Percentiles rank a stretch among this genome's conserved stretches.
These are phyloP conservation scores for Lepidonotus clava DNA, from an alignment of 2,888 invertebrate genomes.

Conservation along the genomic window DNA sequence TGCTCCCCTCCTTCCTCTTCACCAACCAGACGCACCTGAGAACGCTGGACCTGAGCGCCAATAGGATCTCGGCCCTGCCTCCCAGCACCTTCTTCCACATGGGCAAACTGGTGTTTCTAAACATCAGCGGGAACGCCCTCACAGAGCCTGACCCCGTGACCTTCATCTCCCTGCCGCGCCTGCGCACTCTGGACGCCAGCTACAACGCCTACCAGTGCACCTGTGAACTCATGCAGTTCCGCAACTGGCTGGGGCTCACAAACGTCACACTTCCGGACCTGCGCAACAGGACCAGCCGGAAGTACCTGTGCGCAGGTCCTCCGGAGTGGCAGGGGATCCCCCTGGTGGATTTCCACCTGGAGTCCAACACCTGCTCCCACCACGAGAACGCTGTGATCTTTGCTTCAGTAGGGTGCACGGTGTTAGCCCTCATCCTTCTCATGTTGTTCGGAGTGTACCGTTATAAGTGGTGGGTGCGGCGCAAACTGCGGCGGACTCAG, in stretches of 20 bases:
- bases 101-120: constrained; percentile 3
- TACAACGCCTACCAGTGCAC: constrained; percentile 73
- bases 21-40: constrained; percentile 61
- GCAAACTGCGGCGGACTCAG: constrained; percentile 45
- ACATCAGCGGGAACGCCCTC: constrained; percentile 38
- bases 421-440: constrained; percentile 54
- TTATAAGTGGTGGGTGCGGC: constrained; percentile 56
- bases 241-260: constrained; percentile 69
- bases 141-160: constrained; percentile 16
- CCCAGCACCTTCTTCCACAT: neutral
- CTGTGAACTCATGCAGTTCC: constrained; percentile 71
- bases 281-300: constrained; percentile 58
- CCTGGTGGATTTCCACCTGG: constrained; percentile 68
- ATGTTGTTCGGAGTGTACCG: constrained; percentile 54
- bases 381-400: constrained; percentile 59
- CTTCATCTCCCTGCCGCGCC: constrained; percentile 7
- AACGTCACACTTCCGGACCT: constrained; percentile 59
- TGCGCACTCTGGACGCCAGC: constrained; percentile 31
- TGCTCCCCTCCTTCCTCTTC: constrained; percentile 46
- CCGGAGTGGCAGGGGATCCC: constrained; percentile 65
- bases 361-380: constrained; percentile 56
- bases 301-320: constrained; percentile 71
- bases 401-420: constrained; percentile 56
- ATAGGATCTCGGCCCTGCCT: constrained; percentile 56
- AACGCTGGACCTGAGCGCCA: constrained; percentile 64